A percentile compares a stretch with the other conserved stretches of the same genome.
Evolutionary conservation across 2,113 vertebrate genomes (phyloP).

Genomic region (Myotis davidii): DNA sequence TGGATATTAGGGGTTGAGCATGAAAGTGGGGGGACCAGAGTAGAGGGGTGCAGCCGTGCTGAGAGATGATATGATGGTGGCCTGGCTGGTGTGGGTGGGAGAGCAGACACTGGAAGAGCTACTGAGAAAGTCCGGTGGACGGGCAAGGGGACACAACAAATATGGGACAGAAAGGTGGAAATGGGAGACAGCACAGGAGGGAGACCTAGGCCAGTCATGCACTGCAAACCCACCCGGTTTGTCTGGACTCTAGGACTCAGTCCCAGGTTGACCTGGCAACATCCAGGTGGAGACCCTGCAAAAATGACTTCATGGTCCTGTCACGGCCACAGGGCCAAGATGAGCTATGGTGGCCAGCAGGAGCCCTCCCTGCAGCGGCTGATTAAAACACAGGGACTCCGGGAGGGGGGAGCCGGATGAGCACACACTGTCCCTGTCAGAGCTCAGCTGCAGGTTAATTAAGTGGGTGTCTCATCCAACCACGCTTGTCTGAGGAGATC

Average conservation of each 20-base stretch:
- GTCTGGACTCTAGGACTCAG: not conserved
- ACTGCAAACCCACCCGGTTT: not conserved
- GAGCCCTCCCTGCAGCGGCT: not conserved
- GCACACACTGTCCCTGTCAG: not conserved
- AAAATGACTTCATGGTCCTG: not conserved
- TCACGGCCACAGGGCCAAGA: not conserved
- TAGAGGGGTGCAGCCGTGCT: accelerated
- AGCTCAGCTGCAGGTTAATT: not conserved
- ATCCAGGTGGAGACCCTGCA: not conserved
- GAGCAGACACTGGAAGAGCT: accelerated
- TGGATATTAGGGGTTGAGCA: accelerated
- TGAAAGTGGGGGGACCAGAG: not conserved
- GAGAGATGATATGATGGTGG: accelerated
- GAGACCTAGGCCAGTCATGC: not conserved
- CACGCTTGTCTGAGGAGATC: not conserved
- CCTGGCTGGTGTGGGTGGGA: not conserved
- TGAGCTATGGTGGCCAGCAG: accelerated
- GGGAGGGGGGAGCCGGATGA: accelerated
- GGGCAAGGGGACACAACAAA: not conserved
- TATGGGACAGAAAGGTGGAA: accelerated
- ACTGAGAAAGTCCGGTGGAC: accelerated
- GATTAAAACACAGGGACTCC: not conserved
- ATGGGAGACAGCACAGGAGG: not conserved
- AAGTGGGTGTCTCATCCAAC: not conserved
- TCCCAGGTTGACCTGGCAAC: not conserved